These are phyloP conservation scores for Aphodius sticticus DNA, from an alignment of 2,888 invertebrate species.

Conservation along the genomic window DNA sequence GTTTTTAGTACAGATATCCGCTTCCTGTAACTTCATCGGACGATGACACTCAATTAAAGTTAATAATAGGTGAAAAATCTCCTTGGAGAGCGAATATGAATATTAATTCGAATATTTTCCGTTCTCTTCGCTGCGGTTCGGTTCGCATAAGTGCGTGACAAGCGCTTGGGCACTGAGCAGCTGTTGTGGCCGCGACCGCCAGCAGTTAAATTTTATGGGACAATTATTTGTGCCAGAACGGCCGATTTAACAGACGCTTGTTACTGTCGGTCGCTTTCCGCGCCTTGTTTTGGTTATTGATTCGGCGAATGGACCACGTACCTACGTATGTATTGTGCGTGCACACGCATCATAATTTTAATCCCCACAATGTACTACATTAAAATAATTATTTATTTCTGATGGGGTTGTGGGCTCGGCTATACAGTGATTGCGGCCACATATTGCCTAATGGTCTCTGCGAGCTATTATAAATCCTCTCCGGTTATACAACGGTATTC, in stretches of 20 bases:
- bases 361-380: neutral
- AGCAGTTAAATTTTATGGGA: conserved; percentile 22
- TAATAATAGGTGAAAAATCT: too few relatives aligned
- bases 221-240: conserved; percentile 20
- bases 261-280: neutral
- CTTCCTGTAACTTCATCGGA: too few relatives aligned
- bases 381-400: neutral
- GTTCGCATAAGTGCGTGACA: neutral
- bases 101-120: too few relatives aligned
- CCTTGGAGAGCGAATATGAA: too few relatives aligned
- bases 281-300: neutral
- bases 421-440: neutral
- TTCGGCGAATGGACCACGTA: neutral
- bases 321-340: neutral
- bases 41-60: too few relatives aligned
- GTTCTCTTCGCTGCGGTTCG: neutral
- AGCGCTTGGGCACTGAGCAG: neutral
- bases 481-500: neutral
- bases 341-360: neutral
- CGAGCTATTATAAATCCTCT: neutral
- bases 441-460: neutral
- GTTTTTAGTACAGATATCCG: too few relatives aligned
- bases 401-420: neutral
- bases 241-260: conserved; percentile 10
- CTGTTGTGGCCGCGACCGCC: neutral